Evolutionary conservation across 2,888 invertebrate genomes (phyloP), one percentile per base, ranked within the genome.

Genomic region (Leptinotarsa peninsularis): DNA sequence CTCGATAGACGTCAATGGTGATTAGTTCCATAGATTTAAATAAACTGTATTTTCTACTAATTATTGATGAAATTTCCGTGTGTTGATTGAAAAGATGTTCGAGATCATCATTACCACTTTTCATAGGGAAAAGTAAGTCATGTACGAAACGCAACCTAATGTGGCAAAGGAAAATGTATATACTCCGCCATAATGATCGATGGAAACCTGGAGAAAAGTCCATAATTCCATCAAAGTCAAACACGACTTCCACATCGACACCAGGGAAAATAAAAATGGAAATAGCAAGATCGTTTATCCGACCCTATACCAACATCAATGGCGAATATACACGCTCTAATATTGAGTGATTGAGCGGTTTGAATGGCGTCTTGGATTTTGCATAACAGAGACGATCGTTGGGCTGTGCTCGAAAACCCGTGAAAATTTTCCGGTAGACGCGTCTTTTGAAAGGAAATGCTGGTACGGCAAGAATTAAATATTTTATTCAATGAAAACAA

Each of bases 271-370:
- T 75, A 69, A 75, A 75, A 75, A 75, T 75, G 75, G 75, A 75
- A 75, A 75, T 72, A 72, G 49, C 72, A 49, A 68, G 58, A 72
- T 75, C 72, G 63, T 71, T 67, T 72, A 75, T 72, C 68, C 71
- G 27, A 63, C 70, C 73, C 67, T 70, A 70, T 54, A 33, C 70
- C 72, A 52, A 71, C 58, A 71, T 73, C 73, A 73, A 60, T 76
- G 56, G 63, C 52, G 73, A 67, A 71, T 63, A 73, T 72, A 71
- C 69, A 73, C 63, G 52, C 43, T 67, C 43, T 50, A 63, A 75
- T 73, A 75, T 75, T 73, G 66, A 76, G 66, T 72, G 76, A 76
- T 76, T 66, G 76, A 76, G 67, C 63, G 58, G 73, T 71, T 73
- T 66, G 73, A 76, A 71, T 49, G 63, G 50, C 52, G 71, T 71